These are phyloP conservation scores for Oedothorax gibbosus DNA, from an alignment of 1,140 invertebrate species.

Conservation along the genomic window DNA sequence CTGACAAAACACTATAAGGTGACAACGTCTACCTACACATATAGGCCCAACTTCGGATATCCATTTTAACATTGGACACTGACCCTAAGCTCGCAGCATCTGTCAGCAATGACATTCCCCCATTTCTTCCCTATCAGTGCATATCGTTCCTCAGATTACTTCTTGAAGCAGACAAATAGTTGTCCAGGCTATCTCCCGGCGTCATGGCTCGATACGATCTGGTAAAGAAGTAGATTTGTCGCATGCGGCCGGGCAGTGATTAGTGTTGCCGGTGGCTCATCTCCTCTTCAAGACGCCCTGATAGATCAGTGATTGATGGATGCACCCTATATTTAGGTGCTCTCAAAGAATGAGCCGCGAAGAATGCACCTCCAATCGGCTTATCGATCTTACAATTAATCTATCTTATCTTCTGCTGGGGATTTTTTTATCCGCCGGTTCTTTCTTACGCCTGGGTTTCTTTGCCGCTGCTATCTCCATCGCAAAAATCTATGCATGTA, in stretches of 20 bases:
- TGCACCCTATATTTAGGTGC: constrained; percentile 57
- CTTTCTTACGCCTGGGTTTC: constrained; percentile 36
- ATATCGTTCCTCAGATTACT: constrained; percentile 22
- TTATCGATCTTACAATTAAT: constrained; percentile 59
- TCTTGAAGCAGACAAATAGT: constrained; percentile 50
- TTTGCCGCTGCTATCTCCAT: constrained; percentile 36
- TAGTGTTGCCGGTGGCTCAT: constrained; percentile 36
- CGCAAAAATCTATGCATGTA: constrained; percentile 47
- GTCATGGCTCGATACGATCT: constrained; percentile 34
- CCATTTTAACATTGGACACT: too few species aligned
- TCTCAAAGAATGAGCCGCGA: constrained; percentile 48
- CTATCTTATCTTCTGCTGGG: constrained; percentile 40
- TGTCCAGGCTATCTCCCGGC: constrained; percentile 39
- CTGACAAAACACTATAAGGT: too few species aligned
- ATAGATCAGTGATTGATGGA: constrained; percentile 58
- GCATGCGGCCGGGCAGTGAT: constrained; percentile 52
- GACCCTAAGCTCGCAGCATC: too few species aligned
- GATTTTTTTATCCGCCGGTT: constrained; percentile 28
- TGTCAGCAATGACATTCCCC: too few species aligned
- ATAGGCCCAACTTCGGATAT: too few species aligned
- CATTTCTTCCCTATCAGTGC: constrained; percentile 7
- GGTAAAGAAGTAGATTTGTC: constrained; percentile 52
- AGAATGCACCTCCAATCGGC: constrained; percentile 57
- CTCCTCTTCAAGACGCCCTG: constrained; percentile 44
- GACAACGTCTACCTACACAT: too few species aligned